Percentiles rank a stretch among this genome's conserved stretches.
phyloP scores from a whole-genome alignment of 2,113 vertebrate genomes.

The rabbit (Oryctolagus cuniculus) region DNA sequence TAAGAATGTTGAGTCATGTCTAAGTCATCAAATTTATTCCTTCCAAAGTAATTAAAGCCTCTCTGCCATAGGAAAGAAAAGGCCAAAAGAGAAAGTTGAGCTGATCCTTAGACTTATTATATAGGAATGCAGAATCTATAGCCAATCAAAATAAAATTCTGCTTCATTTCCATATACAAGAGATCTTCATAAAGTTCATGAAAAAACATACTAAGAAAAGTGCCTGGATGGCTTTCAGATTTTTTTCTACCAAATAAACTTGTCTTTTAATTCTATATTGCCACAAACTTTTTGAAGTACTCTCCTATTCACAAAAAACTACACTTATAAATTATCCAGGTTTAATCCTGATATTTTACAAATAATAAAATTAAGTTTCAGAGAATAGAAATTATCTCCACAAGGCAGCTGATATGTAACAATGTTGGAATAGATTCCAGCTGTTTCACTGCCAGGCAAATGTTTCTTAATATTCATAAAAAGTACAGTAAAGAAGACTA shows the following conservation, averaged over 20 bases:
- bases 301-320: not conserved
- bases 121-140: not conserved
- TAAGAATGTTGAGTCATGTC: not conserved
- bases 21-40: not conserved
- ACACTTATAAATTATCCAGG: not conserved
- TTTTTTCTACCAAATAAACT: too few species aligned
- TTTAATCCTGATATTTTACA: not conserved
- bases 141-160: not conserved
- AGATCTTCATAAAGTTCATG: too few species aligned
- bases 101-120: not conserved
- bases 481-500: slow-evolving; percentile 4
- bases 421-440: not conserved
- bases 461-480: slow-evolving; percentile 19
- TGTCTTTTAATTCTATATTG: too few species aligned
- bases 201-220: too few species aligned
- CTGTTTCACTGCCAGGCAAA: not conserved
- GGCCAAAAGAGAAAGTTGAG: not conserved
- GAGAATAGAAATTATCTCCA: slow-evolving; percentile 16
- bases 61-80: not conserved
- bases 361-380: not conserved
- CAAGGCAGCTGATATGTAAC: not conserved
- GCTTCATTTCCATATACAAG: not conserved
- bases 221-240: too few species aligned
- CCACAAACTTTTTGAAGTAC: too few species aligned
- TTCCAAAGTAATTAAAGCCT: slow-evolving; percentile 8